phyloP scores from a whole-genome alignment of 2,113 vertebrate species.

The Coturnix japonica region DNA sequence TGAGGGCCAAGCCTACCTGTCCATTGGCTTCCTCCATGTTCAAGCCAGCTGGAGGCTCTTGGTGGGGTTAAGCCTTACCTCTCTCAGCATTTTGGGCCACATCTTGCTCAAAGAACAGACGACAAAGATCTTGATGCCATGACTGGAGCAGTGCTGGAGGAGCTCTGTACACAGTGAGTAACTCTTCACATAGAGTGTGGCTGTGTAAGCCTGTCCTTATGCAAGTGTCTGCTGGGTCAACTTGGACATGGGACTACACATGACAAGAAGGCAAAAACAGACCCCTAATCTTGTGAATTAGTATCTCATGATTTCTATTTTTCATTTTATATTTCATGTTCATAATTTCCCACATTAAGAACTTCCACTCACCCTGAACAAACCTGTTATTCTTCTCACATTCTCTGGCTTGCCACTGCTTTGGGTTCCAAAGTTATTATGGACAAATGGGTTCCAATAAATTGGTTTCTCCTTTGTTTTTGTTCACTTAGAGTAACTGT shows the following conservation, averaged over 20 bases:
- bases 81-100: not conserved
- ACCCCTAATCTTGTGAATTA: not conserved
- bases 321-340: not conserved
- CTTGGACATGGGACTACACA: not conserved
- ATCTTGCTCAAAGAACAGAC: not conserved
- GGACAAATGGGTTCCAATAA: not conserved
- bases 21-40: not conserved
- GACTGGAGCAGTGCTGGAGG: not conserved
- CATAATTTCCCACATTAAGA: not conserved
- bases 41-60: not conserved
- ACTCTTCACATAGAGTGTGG: not conserved
- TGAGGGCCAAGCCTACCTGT: not conserved
- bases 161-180: not conserved
- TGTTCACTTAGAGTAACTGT: not conserved
- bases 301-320: not conserved
- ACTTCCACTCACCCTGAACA: not conserved
- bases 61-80: not conserved
- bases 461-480: not conserved
- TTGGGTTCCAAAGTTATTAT: not conserved
- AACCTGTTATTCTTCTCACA: not conserved
- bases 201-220: not conserved
- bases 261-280: not conserved
- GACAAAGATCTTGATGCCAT: not conserved
- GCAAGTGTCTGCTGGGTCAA: not conserved
- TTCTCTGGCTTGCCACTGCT: not conserved